These are phyloP conservation scores for Procambarus clarkii DNA, from an alignment of 1,140 invertebrate genomes.

Conservation along the genomic window DNA sequence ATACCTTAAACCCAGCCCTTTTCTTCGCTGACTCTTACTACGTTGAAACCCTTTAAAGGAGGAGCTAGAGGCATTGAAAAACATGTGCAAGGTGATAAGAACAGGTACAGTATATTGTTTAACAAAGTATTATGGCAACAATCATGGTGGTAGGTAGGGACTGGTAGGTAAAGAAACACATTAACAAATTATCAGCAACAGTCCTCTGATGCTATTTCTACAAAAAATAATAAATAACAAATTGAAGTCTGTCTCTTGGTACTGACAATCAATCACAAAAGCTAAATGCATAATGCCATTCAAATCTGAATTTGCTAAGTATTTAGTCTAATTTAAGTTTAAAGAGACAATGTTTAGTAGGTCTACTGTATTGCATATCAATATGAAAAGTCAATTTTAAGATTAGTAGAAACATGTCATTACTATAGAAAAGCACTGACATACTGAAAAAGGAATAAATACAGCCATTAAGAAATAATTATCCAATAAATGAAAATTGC, in stretches of 20 bases:
- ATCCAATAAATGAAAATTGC: not conserved
- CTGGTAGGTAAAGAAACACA: not conserved
- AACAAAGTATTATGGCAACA: not conserved
- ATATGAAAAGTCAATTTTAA: not conserved
- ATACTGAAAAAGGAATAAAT: conserved; percentile 15
- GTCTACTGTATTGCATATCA: not conserved
- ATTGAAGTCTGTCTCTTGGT: not conserved
- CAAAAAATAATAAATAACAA: conserved; percentile 7
- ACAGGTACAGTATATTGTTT: not conserved
- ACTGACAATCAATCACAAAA: not conserved
- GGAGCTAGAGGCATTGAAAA: conserved; percentile 40
- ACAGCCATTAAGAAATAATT: not conserved
- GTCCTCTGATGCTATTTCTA: not conserved
- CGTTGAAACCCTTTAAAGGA: conserved; percentile 50
- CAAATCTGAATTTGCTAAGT: not conserved
- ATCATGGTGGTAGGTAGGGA: not conserved
- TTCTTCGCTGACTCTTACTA: conserved; percentile 51
- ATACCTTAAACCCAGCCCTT: conserved; percentile 49
- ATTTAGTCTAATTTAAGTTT: not conserved
- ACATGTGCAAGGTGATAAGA: conserved; percentile 36
- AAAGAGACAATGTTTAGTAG: not conserved
- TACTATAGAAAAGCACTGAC: not conserved
- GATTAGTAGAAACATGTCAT: not conserved
- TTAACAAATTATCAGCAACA: not conserved
- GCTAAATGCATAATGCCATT: not conserved